Evolutionary conservation across 2,888 invertebrate species (phyloP).

Genomic region (Tubulanus polymorphus): DNA sequence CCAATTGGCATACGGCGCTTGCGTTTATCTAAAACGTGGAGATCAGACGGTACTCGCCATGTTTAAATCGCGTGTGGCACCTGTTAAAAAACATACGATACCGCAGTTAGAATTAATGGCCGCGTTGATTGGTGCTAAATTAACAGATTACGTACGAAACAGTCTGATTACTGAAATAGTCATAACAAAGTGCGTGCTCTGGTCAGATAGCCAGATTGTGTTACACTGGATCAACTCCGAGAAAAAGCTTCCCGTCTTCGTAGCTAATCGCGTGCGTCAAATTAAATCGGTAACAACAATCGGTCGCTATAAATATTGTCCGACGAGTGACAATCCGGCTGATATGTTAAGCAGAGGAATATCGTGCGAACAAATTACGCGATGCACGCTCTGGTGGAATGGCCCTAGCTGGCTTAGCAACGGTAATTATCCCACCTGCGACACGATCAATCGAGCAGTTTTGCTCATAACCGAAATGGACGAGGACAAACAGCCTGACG

Average conservation of each 20-base stretch:
- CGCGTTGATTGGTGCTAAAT: conserved; percentile 6
- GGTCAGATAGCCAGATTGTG: not conserved
- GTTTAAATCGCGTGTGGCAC: conserved; percentile 13
- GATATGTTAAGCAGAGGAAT: not conserved
- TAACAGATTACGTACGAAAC: not conserved
- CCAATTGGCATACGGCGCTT: conserved; percentile 7
- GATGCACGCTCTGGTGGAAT: not conserved
- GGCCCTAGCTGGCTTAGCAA: not conserved
- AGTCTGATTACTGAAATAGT: not conserved
- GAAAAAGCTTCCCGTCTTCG: not conserved
- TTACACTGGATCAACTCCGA: not conserved
- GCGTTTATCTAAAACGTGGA: conserved; percentile 7
- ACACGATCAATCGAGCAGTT: too few species aligned
- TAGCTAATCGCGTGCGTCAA: not conserved
- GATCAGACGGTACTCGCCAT: conserved; percentile 9
- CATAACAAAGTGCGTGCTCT: not conserved
- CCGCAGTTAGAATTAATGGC: conserved; percentile 17
- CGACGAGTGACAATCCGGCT: not conserved
- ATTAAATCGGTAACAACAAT: too few species aligned
- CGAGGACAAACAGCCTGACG: not conserved
- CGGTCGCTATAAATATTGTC: not conserved
- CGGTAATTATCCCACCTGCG: too few species aligned
- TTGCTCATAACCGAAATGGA: not conserved
- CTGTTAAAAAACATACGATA: conserved; percentile 12
- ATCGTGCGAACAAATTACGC: not conserved